Conservation (phyloP, 1,140 invertebrate genomes). For the Campoletis sonorensis region DNA sequence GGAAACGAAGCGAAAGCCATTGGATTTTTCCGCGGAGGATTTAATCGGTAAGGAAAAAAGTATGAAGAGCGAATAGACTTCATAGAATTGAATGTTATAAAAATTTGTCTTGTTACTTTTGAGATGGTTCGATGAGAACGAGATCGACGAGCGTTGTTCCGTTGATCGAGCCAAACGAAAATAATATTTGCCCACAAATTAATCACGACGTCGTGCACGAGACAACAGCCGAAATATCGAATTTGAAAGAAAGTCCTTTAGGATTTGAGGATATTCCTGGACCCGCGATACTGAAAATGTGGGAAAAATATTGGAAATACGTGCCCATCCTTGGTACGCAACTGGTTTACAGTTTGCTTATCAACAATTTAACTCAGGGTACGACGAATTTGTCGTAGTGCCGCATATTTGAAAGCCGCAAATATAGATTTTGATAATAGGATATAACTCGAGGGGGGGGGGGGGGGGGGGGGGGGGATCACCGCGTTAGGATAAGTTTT, state of each 20-base stretch:
- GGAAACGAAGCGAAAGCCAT: too few species aligned
- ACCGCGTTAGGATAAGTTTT: too few species aligned
- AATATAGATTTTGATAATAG: background rate
- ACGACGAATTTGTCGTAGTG: slow-evolving; percentile 65
- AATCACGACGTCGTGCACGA: slow-evolving; percentile 49
- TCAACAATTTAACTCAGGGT: slow-evolving; percentile 79
- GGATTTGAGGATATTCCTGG: slow-evolving; percentile 81
- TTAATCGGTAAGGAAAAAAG: background rate
- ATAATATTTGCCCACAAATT: slow-evolving; percentile 23
- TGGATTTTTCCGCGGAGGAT: too few species aligned
- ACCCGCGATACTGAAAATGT: slow-evolving; percentile 77
- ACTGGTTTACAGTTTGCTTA: slow-evolving; percentile 78
- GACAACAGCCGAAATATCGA: background rate
- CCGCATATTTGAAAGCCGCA: background rate
- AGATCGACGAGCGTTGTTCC: slow-evolving; percentile 10
- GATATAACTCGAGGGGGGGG: too few species aligned
- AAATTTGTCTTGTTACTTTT: background rate
- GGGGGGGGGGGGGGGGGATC: too few species aligned
- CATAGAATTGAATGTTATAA: background rate
- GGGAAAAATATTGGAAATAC: slow-evolving; percentile 79
- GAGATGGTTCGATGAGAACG: slow-evolving; percentile 17
- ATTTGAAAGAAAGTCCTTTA: slow-evolving; percentile 58
- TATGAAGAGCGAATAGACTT: too few species aligned
- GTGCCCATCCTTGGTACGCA: slow-evolving; percentile 80
- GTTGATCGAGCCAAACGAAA: slow-evolving; percentile 24